Conservation (phyloP, 2,888 invertebrate species). For the Leptopterna dolabrata region DNA sequence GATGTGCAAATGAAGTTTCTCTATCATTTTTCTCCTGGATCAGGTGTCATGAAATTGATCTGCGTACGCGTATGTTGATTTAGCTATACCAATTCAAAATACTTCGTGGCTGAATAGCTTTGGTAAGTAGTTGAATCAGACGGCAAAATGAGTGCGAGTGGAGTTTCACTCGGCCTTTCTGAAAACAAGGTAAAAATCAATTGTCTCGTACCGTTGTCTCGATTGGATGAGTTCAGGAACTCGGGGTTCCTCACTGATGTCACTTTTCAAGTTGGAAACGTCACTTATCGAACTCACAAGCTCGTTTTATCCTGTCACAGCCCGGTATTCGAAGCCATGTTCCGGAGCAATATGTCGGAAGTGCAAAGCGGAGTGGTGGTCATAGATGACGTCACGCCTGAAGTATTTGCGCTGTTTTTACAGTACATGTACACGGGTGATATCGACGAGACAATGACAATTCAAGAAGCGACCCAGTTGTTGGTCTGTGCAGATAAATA, state of each 20-base stretch:
- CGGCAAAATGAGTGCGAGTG: no score
- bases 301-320: not conserved
- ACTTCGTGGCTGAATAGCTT: no score
- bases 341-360: slow-evolving; percentile 10
- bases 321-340: not conserved
- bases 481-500: slow-evolving; percentile 2
- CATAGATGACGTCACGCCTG: not conserved
- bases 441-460: not conserved
- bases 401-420: not conserved
- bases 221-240: not conserved
- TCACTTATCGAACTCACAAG: not conserved
- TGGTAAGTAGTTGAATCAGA: no score
- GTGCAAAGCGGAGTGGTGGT: not conserved
- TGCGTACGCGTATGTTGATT: no score
- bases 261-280: not conserved
- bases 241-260: not conserved
- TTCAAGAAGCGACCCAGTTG: not conserved
- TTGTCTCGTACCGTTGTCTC: not conserved
- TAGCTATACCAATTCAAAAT: no score
- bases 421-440: not conserved
- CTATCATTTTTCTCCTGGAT: no score
- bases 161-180: no score
- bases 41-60: no score
- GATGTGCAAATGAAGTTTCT: no score
- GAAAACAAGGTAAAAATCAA: not conserved